These are phyloP conservation scores for Tetheella fluctuosa DNA, from an alignment of 2,888 invertebrate species.

Conservation along the genomic window DNA sequence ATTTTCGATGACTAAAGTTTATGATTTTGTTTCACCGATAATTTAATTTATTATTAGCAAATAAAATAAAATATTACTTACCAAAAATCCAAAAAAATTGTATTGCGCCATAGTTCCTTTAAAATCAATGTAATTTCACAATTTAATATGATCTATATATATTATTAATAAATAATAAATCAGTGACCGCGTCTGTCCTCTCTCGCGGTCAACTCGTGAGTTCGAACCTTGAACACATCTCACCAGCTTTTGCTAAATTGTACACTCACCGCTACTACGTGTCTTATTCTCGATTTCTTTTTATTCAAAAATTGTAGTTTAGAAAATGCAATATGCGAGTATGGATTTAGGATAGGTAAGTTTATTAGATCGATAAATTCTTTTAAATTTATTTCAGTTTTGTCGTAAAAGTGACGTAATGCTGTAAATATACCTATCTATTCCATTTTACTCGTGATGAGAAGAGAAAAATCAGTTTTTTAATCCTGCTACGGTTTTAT, in stretches of 20 bases:
- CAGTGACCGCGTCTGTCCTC: constrained; percentile 44
- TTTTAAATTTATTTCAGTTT: too few relatives aligned
- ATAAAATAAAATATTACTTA: constrained; percentile 22
- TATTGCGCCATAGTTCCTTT: constrained; percentile 49
- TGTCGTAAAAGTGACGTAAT: too few relatives aligned
- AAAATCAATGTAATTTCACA: constrained; percentile 29
- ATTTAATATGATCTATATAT: constrained; percentile 28
- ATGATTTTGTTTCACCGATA: too few relatives aligned
- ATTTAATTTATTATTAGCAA: not conserved
- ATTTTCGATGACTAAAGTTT: too few relatives aligned
- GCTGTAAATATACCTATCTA: too few relatives aligned
- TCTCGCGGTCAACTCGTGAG: constrained; percentile 48
- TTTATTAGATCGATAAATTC: too few relatives aligned
- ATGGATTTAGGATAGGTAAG: too few relatives aligned
- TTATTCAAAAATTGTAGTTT: not conserved
- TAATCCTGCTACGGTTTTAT: too few relatives aligned
- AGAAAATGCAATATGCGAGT: not conserved
- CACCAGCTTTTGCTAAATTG: constrained; percentile 64
- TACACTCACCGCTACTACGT: constrained; percentile 39
- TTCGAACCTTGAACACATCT: constrained; percentile 48
- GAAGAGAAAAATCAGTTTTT: too few relatives aligned
- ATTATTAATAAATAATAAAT: not conserved
- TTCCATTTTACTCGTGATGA: too few relatives aligned
- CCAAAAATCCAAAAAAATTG: constrained; percentile 52
- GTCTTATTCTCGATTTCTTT: constrained; percentile 43